Evolutionary conservation across 2,888 invertebrate species (phyloP).

Genomic region (Dicyrtomina minuta): DNA sequence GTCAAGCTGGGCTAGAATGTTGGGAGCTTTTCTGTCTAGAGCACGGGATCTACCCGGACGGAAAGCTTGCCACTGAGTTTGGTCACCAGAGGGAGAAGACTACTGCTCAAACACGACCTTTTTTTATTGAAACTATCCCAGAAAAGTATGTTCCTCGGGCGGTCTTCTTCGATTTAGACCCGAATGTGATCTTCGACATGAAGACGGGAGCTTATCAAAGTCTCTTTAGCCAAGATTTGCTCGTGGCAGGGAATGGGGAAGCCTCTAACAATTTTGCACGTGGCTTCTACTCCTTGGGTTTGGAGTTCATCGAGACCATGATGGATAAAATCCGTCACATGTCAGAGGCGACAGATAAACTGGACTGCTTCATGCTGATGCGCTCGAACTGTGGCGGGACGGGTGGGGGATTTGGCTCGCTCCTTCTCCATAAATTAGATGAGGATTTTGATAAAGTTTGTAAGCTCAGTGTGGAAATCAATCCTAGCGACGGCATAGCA

Average conservation of each 20-base stretch:
- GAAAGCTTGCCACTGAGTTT: conserved; percentile 16
- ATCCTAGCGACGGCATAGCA: conserved; percentile 43
- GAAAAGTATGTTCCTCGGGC: conserved; percentile 31
- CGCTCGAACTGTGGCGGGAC: conserved; percentile 62
- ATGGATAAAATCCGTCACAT: conserved; percentile 58
- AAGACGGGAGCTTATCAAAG: conserved; percentile 57
- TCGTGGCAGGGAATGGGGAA: conserved; percentile 59
- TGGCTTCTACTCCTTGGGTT: conserved; percentile 56
- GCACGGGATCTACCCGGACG: conserved; percentile 23
- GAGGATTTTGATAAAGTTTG: conserved; percentile 62
- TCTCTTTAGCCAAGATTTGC: conserved; percentile 60
- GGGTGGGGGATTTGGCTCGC: conserved; percentile 61
- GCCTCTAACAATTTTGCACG: conserved; percentile 62
- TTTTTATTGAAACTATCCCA: conserved; percentile 27
- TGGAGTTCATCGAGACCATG: conserved; percentile 57
- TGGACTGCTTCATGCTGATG: conserved; percentile 62
- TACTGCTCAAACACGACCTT: conserved; percentile 5
- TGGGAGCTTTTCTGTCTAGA: conserved; percentile 26
- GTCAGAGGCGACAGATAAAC: conserved; percentile 59
- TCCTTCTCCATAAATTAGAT: conserved; percentile 61
- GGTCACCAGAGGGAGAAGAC: neutral
- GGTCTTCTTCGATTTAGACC: conserved; percentile 34
- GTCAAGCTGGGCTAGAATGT: conserved; percentile 5
- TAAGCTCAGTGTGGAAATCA: conserved; percentile 56
- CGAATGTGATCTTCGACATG: conserved; percentile 33